Evolutionary conservation across 1,140 invertebrate species (phyloP).

Genomic region (Bilobella aurantiaca): DNA sequence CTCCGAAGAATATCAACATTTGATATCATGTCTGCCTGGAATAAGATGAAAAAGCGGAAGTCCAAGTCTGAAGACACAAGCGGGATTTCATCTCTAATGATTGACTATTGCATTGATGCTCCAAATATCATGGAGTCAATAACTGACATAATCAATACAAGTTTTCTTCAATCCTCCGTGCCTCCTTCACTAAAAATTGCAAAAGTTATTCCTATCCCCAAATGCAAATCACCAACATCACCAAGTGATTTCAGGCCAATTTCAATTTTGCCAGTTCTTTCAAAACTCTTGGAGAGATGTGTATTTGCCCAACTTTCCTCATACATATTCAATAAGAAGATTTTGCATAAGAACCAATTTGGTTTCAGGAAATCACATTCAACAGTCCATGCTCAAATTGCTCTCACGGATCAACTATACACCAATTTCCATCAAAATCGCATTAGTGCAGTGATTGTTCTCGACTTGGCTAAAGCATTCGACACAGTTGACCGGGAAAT

Average conservation of each 20-base stretch:
- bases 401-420: constrained; percentile 38
- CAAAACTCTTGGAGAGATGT: constrained; percentile 13
- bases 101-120: not conserved
- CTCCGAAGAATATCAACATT: not conserved
- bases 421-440: constrained; percentile 37
- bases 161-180: not conserved
- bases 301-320: constrained; percentile 2
- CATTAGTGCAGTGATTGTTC: constrained; percentile 35
- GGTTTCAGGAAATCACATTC: constrained; percentile 38
- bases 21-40: not conserved
- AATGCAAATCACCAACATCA: not conserved
- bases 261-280: not conserved
- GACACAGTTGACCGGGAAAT: constrained; percentile 40
- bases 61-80: not conserved
- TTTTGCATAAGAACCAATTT: constrained; percentile 36
- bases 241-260: constrained; percentile 12
- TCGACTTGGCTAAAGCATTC: constrained; percentile 42
- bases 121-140: not conserved
- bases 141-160: not conserved
- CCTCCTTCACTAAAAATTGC: constrained; percentile 7
- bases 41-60: not conserved
- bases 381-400: constrained; percentile 38
- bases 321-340: constrained; percentile 1
- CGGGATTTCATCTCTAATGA: not conserved
- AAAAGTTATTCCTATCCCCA: constrained; percentile 12